These are phyloP conservation scores for Vandiemenella viatica DNA, from an alignment of 2,888 invertebrate species.

Conservation along the genomic window DNA sequence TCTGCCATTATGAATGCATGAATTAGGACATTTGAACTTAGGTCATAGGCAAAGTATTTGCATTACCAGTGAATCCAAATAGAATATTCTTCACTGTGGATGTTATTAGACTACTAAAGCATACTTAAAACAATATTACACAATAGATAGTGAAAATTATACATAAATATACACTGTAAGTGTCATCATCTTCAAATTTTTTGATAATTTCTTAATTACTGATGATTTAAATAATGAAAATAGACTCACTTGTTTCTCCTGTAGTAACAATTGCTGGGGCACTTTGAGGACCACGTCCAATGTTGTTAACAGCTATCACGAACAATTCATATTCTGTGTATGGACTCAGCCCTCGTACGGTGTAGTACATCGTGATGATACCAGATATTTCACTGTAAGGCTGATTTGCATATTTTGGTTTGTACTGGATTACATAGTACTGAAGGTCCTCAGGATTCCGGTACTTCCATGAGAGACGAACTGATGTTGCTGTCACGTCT, in stretches of 20 bases:
- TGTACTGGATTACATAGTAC: slow-evolving; percentile 93
- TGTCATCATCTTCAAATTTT: too few species aligned
- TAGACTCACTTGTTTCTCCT: slow-evolving; percentile 80
- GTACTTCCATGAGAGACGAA: slow-evolving; percentile 86
- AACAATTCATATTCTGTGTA: slow-evolving; percentile 94
- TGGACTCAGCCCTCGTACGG: slow-evolving; percentile 76
- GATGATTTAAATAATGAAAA: neutral
- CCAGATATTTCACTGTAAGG: slow-evolving; percentile 87
- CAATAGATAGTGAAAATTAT: too few species aligned
- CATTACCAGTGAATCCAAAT: too few species aligned
- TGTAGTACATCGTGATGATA: slow-evolving; percentile 83
- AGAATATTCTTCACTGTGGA: too few species aligned
- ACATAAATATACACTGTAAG: too few species aligned
- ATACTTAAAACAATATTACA: too few species aligned
- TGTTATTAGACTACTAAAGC: too few species aligned
- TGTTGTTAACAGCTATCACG: slow-evolving; percentile 87
- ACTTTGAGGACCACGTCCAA: slow-evolving; percentile 83
- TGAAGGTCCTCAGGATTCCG: slow-evolving; percentile 78
- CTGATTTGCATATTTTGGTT: slow-evolving; percentile 83
- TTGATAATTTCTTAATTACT: too few species aligned
- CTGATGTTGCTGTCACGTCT: slow-evolving; percentile 86
- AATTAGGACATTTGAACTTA: too few species aligned
- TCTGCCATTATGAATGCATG: too few species aligned
- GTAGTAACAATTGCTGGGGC: slow-evolving; percentile 82
- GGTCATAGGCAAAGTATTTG: too few species aligned